Base-by-base conservation (phyloP, 2,113 vertebrate genomes). In the Hassar affinis region DNA sequence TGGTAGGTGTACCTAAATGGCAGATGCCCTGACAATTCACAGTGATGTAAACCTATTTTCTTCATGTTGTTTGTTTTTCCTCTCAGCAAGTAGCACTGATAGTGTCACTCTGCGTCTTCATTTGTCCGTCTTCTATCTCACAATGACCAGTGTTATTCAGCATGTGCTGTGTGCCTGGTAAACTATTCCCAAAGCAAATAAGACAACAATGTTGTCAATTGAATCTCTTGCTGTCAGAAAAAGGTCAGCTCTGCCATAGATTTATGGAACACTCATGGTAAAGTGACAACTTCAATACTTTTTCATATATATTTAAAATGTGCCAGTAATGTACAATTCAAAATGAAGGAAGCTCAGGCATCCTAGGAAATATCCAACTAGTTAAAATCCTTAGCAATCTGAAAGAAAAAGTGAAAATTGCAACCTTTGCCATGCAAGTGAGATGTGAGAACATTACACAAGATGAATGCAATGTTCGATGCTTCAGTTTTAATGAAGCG, bases 401-500 rank as follows among this genome's bases (percentile, higher is more conserved):
- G n/a, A 27, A 9, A 72, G 59, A 80, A 27, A 47, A 11, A 62
- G 57, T 18, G 4, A 49, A 80, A 68, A 79, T 11, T 42, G 18
- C 64, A 64, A 61, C 15, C 30, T 57, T 54, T 61, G n/a, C 20
- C n/a, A 30, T 30, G 18, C 17, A 11, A 49, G n/a, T n/a, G n/a
- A n/a, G 20, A 49, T 64, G 51, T 74, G 64, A 27, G 25, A 79
- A 72, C 15, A 76, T 80, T 62, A 81, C 49, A 85, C 5, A 47
- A 79, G 51, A 84, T 25, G 45, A 74, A 61, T 42, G 38, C 6
- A 10, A 17, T 47, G 38, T 76, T 82, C 51, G 38, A 80, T 49
- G 59, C 38, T 82, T 84, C 52, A 51, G 54, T 15, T 15, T 66
- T 75, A 78, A 83, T 45, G 51, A 86, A 77, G 64, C 20, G 18